Conservation (phyloP, 2,888 invertebrate species). For the Zonitis immaculata region DNA sequence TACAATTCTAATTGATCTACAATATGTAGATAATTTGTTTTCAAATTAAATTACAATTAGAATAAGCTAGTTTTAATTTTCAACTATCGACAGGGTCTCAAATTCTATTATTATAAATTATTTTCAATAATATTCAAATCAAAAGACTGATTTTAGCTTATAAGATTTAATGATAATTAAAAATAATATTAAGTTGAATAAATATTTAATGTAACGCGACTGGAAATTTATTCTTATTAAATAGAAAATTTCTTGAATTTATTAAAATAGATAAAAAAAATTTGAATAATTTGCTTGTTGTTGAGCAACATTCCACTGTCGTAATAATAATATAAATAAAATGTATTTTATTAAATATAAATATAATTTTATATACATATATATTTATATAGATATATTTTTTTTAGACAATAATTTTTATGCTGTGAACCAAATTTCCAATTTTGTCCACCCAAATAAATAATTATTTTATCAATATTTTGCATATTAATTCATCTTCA, state of each 20-base stretch:
- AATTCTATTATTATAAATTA: neutral
- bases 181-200: too few species aligned
- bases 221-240: constrained; percentile 2
- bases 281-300: constrained; percentile 10
- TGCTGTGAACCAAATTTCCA: neutral
- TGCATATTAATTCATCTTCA: too few species aligned
- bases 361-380: too few species aligned
- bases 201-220: neutral
- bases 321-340: too few species aligned
- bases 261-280: constrained; percentile 5
- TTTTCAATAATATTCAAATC: neutral
- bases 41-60: neutral
- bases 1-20: constrained; percentile 5
- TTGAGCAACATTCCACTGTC: constrained; percentile 16
- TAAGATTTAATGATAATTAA: constrained; percentile 1
- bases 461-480: neutral
- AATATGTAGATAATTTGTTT: neutral
- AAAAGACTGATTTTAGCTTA: constrained; percentile 16
- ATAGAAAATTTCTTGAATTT: constrained; percentile 16
- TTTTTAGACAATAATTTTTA: neutral
- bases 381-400: too few species aligned
- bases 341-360: neutral
- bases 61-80: neutral
- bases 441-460: neutral
- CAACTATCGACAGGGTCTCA: too few species aligned